Base-by-base conservation (phyloP, 2,113 vertebrate genomes). In the Hypanus sabinus region DNA sequence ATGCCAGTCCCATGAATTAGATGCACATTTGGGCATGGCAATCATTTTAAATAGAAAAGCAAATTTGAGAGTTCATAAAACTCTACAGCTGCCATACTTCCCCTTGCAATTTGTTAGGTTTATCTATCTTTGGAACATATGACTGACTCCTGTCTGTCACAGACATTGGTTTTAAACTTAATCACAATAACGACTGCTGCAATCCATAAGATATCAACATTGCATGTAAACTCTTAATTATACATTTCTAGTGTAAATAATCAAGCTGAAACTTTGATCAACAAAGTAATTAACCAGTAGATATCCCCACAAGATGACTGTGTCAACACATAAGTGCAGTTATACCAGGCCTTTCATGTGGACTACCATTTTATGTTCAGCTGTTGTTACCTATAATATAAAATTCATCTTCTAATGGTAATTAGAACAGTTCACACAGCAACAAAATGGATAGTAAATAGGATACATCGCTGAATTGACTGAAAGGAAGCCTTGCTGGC, bases 241-340 rank as follows among this genome's bases (percentile, higher is more conserved):
- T 73, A 71, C 68, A 93, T 71, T 36, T 90, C 62, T 46, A 73
- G 90, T 93, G 68, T 93, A 70, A 92, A 92, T 92, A 90, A 8
- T 83, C 38, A 83, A 90, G 30, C 85, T 88, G 33, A 36, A 93
- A 71, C 90, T 73, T 73, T 93, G 18, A 90, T 93, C 68, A 73
- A 73, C 36, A 93, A 93, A n/a, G 33, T 68, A 71, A 14, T 91
- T 91, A 91, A 71, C 30, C 22, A 93, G 20, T 93, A 71, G 85
- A 18, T 90, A 93, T 93, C 90, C 68, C 68, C 90, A 93, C 33
- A 93, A 93, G 90, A 33, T 93, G 90, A 71, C 90, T 93, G 90
- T 93, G 90, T 73, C 36, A 93, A 93, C 68, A 93, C 65, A 14
- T 14, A 93, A 93, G 90, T 93, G 90, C 62, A 93, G 65, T 93